Evolutionary conservation across 2,113 vertebrate species (phyloP).

Genomic region (Ibidorhyncha struthersii): DNA sequence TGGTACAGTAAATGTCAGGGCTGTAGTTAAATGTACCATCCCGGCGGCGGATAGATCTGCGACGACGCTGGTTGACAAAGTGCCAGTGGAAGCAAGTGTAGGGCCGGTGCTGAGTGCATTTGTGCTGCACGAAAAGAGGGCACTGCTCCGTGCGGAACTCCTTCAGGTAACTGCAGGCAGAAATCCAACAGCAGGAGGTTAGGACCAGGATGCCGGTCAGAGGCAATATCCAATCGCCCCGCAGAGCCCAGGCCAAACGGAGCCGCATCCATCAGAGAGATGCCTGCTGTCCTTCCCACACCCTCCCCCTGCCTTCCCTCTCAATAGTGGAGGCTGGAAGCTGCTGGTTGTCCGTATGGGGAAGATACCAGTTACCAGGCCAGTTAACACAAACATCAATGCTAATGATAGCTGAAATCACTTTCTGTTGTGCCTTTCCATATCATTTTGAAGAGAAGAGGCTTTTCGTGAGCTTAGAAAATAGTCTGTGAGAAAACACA

Average conservation of each 20-base stretch:
- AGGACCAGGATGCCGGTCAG: neutral
- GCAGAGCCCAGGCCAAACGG: neutral
- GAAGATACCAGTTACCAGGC: neutral
- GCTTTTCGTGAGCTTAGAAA: neutral
- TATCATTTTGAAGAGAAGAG: neutral
- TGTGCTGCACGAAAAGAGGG: slow-evolving; percentile 96
- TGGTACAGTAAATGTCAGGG: slow-evolving; percentile 96
- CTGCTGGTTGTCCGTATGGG: neutral
- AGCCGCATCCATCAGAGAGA: neutral
- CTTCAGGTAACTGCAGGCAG: slow-evolving; percentile 90
- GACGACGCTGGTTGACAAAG: slow-evolving; percentile 95
- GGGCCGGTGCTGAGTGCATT: slow-evolving; percentile 95
- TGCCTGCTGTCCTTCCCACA: neutral
- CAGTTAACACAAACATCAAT: neutral
- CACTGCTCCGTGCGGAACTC: slow-evolving; percentile 98
- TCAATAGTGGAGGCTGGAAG: neutral
- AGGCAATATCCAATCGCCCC: fast-evolving
- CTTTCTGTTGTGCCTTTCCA: neutral
- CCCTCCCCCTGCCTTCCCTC: neutral
- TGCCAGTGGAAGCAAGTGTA: slow-evolving; percentile 99
- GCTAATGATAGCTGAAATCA: neutral
- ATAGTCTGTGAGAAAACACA: neutral
- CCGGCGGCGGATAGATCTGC: slow-evolving; percentile 92
- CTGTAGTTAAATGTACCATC: slow-evolving; percentile 98
- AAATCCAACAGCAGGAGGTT: neutral